Conservation (phyloP, 2,113 vertebrate genomes). For the Lates calcarifer region DNA sequence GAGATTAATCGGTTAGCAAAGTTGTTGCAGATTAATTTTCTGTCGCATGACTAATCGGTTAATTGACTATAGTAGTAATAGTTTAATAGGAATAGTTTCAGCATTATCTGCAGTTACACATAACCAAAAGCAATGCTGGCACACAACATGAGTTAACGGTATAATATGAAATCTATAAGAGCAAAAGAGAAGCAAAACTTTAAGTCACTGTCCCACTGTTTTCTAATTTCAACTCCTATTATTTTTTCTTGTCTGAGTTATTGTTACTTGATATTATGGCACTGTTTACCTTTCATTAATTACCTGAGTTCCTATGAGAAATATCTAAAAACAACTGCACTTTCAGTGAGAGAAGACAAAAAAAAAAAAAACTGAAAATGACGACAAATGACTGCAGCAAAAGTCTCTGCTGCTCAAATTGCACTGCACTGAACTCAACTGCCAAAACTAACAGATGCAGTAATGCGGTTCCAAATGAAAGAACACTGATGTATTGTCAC, state of each 20-base stretch:
- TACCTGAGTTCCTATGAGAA: constrained; percentile 24
- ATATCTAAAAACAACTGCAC: constrained; percentile 45
- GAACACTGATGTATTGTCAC: constrained; percentile 81
- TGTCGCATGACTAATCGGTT: not conserved
- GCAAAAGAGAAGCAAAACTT: not conserved
- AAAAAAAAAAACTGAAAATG: constrained; percentile 58
- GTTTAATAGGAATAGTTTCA: no score
- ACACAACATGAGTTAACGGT: not conserved
- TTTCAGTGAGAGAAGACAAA: constrained; percentile 45
- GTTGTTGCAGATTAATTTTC: not conserved
- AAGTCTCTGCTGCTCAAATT: constrained; percentile 79
- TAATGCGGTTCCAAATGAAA: constrained; percentile 80
- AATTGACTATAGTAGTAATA: no score
- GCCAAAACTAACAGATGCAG: constrained; percentile 82
- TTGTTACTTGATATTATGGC: not conserved
- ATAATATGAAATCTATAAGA: not conserved
- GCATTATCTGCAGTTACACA: not conserved
- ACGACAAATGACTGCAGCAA: constrained; percentile 85
- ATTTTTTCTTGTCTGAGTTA: constrained; percentile 1
- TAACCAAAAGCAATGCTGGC: not conserved
- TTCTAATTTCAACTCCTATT: not conserved
- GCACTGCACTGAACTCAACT: constrained; percentile 75
- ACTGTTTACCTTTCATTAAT: constrained; percentile 44
- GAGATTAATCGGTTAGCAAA: not conserved
- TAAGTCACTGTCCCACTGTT: not conserved